Evolutionary conservation across 1,140 invertebrate species (phyloP).

Genomic region (Nebria ingens): DNA sequence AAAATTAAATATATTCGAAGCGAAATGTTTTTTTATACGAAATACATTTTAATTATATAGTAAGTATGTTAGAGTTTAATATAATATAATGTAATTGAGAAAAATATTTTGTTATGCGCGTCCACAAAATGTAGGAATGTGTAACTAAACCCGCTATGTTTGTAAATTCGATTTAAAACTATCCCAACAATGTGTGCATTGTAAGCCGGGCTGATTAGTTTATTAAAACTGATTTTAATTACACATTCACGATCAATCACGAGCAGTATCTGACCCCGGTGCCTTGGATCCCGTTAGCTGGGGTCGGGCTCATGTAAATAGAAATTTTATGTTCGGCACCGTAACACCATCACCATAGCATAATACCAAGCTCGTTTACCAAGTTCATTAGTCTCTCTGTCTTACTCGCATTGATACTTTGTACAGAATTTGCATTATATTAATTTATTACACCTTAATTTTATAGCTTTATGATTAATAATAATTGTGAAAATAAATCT

Average conservation of each 20-base stretch:
- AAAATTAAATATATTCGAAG: too few species aligned
- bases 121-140: too few species aligned
- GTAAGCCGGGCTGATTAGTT: neutral
- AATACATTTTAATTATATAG: too few species aligned
- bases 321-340: slow-evolving; percentile 2
- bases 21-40: too few species aligned
- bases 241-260: neutral
- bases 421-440: neutral
- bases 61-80: too few species aligned
- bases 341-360: too few species aligned
- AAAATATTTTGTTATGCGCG: too few species aligned
- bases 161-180: too few species aligned
- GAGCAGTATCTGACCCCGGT: neutral
- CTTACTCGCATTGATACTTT: neutral
- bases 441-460: slow-evolving; percentile 2
- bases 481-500: slow-evolving; percentile 1
- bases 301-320: neutral
- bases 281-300: neutral
- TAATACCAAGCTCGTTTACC: neutral
- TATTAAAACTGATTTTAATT: slow-evolving; percentile 6
- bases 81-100: too few species aligned
- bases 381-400: slow-evolving; percentile 1
- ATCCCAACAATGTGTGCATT: too few species aligned
- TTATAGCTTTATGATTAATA: slow-evolving; percentile 8
- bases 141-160: too few species aligned